phyloP scores from a whole-genome alignment of 1,140 invertebrate species.

The Atta texana region DNA sequence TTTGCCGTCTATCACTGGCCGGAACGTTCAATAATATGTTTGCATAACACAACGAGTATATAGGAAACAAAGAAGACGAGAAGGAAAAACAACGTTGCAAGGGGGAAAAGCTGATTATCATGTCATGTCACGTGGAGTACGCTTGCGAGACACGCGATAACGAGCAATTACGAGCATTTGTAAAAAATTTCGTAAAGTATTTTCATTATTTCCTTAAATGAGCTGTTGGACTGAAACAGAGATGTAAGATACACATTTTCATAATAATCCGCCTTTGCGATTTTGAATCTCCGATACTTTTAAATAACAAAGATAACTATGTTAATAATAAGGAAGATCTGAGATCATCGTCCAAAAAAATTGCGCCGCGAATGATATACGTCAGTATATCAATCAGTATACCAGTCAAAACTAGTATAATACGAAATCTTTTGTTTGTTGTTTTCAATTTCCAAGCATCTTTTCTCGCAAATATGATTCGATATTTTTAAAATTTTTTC shows the following conservation, averaged over 20 bases:
- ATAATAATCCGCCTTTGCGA: background rate
- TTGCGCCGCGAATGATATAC: background rate
- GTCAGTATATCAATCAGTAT: background rate
- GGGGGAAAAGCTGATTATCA: constrained; percentile 25
- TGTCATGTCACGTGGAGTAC: constrained; percentile 31
- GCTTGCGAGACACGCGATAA: constrained; percentile 52
- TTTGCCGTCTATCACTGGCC: constrained; percentile 38
- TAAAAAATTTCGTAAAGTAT: constrained; percentile 38
- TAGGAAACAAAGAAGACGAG: constrained; percentile 36
- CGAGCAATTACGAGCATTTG: constrained; percentile 40
- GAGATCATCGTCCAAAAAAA: background rate
- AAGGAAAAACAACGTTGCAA: constrained; percentile 15
- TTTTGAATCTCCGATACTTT: background rate
- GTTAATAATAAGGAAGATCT: background rate
- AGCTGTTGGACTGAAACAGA: background rate
- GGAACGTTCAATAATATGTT: constrained; percentile 67
- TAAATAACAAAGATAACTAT: constrained; percentile 5
- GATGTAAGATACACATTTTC: background rate
- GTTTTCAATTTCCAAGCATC: background rate
- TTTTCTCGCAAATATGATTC: background rate
- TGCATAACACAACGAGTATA: constrained; percentile 35
- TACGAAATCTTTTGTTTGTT: background rate
- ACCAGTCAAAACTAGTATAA: constrained; percentile 1
- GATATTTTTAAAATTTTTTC: background rate
- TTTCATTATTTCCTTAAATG: constrained; percentile 57